Base-by-base conservation (phyloP, 1,140 invertebrate genomes). In the Zaprionus kolodkinae region DNA sequence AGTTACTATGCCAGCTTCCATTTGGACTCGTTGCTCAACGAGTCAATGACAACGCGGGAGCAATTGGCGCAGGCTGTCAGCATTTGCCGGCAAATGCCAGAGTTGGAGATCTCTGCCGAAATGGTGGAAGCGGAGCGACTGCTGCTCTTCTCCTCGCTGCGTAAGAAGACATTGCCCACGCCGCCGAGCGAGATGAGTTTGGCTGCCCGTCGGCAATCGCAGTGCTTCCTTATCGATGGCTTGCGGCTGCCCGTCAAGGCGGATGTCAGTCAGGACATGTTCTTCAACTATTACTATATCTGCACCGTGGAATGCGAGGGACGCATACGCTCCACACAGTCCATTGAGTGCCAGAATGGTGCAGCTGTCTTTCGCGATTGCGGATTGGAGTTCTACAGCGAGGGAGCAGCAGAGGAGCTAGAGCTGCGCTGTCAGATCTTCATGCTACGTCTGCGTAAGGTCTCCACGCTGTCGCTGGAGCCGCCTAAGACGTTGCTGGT, bases 201-300 rank as follows among this genome's bases (percentile, higher is more conserved):
- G 27, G 38, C 67, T 1, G 25, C 54, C 0, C 15, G 50, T 5
- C 60, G 57, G 11, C 45, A 72, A 13, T 50, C 48, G 0, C 81
- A 85, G 27, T 76, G 76, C 13, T 66, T 92, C 0, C 66, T 86
- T 5, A 81, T 92, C 5, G 91, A 92, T 62, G 79, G 55, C 7
- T 75, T 92, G 83, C 66, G 64, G 10, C 64, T 92, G 65, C 91
- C 91, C 0, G 78, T 92, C 0, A 74, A 74, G 15, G 57, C 84
- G 0, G 81, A 92, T 48, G 79, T 55, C 1, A 91, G 54, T 48
- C 87, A 89, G 38, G 91, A 92, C 13, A 78, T 91, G 69, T 92
- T 91, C 61, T 92, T 91, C 50, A 92, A 92, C 50, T 91, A 91
- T n/a, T 82, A 91, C 50, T 92, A 89, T 55, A 92, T 92, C 25